Evolutionary conservation across 1,140 invertebrate genomes (phyloP).

Genomic region (Drosophila guanche): DNA sequence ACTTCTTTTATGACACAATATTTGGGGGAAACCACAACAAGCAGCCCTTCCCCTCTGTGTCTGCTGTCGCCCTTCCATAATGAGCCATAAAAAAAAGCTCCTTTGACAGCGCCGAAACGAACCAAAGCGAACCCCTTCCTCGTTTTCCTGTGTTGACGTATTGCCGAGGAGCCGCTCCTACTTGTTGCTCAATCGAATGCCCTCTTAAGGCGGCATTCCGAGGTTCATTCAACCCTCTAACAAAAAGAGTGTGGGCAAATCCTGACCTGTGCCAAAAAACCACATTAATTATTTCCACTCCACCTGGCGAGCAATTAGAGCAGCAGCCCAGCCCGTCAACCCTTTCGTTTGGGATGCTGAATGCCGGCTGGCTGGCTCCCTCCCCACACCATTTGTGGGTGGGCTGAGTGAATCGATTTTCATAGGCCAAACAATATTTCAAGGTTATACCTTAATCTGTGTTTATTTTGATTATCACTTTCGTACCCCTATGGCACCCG

Average conservation of each 20-base stretch:
- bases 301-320: constrained; percentile 9
- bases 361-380: too few species aligned
- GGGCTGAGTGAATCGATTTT: constrained; percentile 56
- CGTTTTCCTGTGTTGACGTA: constrained; percentile 14
- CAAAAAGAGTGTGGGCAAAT: background rate
- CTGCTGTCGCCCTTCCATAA: constrained; percentile 36
- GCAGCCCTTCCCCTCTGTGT: too few species aligned
- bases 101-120: background rate
- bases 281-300: constrained; percentile 60
- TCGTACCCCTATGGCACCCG: constrained; percentile 22
- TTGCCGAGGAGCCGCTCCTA: constrained; percentile 11
- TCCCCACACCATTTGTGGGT: too few species aligned
- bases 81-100: constrained; percentile 53
- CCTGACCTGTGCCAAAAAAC: constrained; percentile 55
- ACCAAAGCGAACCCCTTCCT: too few species aligned
- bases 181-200: constrained; percentile 37
- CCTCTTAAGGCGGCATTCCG: background rate
- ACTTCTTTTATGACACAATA: constrained; percentile 50
- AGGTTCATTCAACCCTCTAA: background rate
- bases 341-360: constrained; percentile 37
- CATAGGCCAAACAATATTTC: constrained; percentile 54
- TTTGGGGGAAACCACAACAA: constrained; percentile 30
- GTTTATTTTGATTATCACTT: constrained; percentile 80
- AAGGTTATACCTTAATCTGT: constrained; percentile 72
- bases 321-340: constrained; percentile 28